phyloP scores from a whole-genome alignment of 2,113 vertebrate species.

The Sinosuthora webbiana region DNA sequence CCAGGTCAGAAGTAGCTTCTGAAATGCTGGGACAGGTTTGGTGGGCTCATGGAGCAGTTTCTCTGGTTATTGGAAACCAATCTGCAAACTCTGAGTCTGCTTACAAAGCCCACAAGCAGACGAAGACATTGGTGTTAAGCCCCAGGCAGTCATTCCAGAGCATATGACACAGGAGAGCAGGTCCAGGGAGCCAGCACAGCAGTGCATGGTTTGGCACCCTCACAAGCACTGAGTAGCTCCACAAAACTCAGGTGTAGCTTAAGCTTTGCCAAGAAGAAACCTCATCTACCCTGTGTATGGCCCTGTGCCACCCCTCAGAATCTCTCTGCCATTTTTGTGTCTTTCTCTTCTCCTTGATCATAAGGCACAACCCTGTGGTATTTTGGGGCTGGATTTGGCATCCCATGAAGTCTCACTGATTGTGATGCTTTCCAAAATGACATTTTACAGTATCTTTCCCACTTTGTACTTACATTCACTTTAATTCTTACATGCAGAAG shows the following conservation, averaged over 20 bases:
- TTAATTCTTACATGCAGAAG: neutral
- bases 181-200: neutral
- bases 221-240: neutral
- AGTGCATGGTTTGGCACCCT: fast-evolving
- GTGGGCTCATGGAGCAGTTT: neutral
- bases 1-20: neutral
- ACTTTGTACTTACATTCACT: neutral
- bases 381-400: neutral
- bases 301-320: neutral
- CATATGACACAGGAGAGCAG: neutral
- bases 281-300: neutral
- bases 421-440: neutral
- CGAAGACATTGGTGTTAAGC: neutral
- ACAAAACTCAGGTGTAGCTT: neutral
- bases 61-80: neutral
- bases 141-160: neutral
- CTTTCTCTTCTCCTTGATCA: neutral
- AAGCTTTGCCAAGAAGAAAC: neutral
- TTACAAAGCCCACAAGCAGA: neutral
- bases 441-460: neutral
- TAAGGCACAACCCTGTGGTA: neutral
- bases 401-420: neutral
- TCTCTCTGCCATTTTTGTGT: neutral
- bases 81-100: neutral
- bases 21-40: neutral